Evolutionary conservation across 1,140 invertebrate genomes (phyloP).

Genomic region (Oreohelix idahoensis): DNA sequence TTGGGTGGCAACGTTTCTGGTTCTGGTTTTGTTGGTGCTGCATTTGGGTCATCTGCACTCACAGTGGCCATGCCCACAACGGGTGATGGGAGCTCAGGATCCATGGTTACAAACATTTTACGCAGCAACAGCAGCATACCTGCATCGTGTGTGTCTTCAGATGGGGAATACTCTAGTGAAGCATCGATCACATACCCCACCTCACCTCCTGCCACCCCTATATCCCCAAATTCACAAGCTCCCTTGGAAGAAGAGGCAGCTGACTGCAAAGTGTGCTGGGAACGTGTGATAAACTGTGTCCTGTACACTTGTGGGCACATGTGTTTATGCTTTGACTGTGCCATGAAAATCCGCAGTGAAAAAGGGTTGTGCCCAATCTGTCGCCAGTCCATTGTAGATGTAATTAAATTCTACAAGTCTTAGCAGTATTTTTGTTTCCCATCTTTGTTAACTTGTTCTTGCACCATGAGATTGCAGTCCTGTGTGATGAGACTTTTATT

Average conservation of each 20-base stretch:
- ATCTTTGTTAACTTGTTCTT: neutral
- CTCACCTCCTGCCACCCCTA: slow-evolving; percentile 30
- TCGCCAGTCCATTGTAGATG: slow-evolving; percentile 90
- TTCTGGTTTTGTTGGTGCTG: neutral
- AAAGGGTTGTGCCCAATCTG: slow-evolving; percentile 93
- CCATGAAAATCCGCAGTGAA: slow-evolving; percentile 90
- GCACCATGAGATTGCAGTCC: neutral
- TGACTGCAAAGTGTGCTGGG: slow-evolving; percentile 96
- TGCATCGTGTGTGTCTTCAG: slow-evolving; percentile 42
- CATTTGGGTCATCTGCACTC: slow-evolving; percentile 28
- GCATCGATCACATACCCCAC: slow-evolving; percentile 24
- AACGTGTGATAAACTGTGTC: slow-evolving; percentile 91
- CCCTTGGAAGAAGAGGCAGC: slow-evolving; percentile 27
- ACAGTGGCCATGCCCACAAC: slow-evolving; percentile 51
- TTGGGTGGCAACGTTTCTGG: neutral
- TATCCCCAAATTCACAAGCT: neutral
- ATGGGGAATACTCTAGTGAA: neutral
- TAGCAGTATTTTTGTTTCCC: slow-evolving; percentile 21
- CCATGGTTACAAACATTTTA: slow-evolving; percentile 43
- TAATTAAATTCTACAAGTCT: slow-evolving; percentile 87
- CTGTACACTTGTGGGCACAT: slow-evolving; percentile 98
- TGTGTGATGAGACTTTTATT: neutral
- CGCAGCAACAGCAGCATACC: slow-evolving; percentile 53
- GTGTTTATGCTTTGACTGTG: slow-evolving; percentile 99
- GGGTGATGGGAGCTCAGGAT: slow-evolving; percentile 32